Percentiles rank a stretch among this genome's conserved stretches.
Evolutionary conservation across 2,113 vertebrate species (phyloP).

Genomic region (Peucedramus taeniatus): DNA sequence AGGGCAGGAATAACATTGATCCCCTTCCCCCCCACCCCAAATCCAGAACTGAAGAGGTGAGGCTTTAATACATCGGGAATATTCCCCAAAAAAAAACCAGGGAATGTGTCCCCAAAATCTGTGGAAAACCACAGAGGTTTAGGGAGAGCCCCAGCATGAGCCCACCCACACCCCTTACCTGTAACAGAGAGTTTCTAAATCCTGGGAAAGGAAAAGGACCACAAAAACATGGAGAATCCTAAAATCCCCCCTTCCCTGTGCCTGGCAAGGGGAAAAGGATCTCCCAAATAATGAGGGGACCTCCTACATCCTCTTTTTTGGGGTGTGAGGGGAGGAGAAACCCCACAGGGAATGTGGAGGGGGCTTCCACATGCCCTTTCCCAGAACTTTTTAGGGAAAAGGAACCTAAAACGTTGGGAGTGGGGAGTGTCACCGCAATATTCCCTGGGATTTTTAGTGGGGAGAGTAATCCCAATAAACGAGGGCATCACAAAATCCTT

Average conservation of each 20-base stretch:
- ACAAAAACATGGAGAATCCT: background rate
- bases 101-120: fast-evolving
- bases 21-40: fast-evolving
- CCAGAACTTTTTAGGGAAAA: background rate
- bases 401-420: background rate
- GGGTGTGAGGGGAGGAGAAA: background rate
- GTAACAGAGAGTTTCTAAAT: fast-evolving
- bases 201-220: fast-evolving
- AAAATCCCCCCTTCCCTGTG: fast-evolving
- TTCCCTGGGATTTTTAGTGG: background rate
- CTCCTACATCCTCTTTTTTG: background rate
- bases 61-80: background rate
- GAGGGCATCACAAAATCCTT: background rate
- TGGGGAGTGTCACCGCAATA: fast-evolving
- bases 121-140: background rate
- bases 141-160: background rate
- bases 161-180: fast-evolving
- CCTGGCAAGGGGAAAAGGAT: fast-evolving
- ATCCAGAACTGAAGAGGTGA: background rate
- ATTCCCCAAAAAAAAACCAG: background rate
- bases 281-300: fast-evolving
- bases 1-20: background rate
- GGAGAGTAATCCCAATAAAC: background rate
- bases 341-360: fast-evolving
- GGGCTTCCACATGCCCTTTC: fast-evolving